Evolutionary conservation across 1,140 invertebrate species (phyloP), one percentile per base, ranked within the genome.

Genomic region (Drosophila leontia): DNA sequence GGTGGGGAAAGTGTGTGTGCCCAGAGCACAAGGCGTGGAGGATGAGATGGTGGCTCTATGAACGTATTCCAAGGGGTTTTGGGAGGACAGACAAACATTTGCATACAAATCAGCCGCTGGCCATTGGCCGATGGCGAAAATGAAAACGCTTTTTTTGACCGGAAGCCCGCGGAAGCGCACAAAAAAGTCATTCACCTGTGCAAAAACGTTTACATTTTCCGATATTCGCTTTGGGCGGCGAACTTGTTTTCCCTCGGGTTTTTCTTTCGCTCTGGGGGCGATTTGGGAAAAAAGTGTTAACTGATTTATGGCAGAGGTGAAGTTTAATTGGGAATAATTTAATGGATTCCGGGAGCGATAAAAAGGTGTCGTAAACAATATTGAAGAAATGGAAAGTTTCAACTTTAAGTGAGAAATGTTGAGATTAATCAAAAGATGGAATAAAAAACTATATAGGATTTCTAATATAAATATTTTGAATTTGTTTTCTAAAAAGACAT

Each of bases 121-220:
- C 37, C 60, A 51, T 69, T 80, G 78, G 61, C 75, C 75, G 57
- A 62, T 77, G 80, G 76, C 76, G 80, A 80, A 91, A 85, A 85
- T 90, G 85, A 90, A 90, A 91, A 91, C 74, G 78, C 45, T 87
- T 60, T 77, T 80, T 91, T 29, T 92, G 91, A 91, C 87, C 91
- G 91, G 91, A 92, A 91, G 79, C 72, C 71, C 75, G 71, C 78
- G 85, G 83, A 92, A 92, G 84, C 75, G 75, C 80, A 90, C 75
- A 74, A 83, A 90, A 85, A 81, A 92, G 91, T 92, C 91, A 92
- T 92, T 92, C 91, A 92, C 91, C 91, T 83, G 87, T 79, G 80
- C 58, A 76, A 85, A 86, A 88, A 72, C 76, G 64, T 41, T 61
- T 74, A 68, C 78, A 76, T 78, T 74, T 84, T 59, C 72, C 69